Base-by-base conservation (phyloP, 1,140 invertebrate genomes). In the Lepidostoma basale region DNA sequence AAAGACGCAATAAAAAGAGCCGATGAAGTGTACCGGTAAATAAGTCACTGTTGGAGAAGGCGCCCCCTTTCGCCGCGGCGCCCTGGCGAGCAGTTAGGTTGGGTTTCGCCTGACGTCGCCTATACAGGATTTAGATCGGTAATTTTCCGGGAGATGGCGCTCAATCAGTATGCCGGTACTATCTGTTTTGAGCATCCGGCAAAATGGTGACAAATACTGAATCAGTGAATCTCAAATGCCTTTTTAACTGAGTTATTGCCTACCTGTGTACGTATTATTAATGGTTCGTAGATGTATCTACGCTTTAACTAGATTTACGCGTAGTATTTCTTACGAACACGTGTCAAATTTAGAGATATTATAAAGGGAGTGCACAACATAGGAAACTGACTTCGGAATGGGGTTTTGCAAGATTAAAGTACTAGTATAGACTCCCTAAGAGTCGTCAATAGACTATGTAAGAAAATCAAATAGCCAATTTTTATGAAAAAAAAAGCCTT, bases 111-210 rank as follows among this genome's bases (percentile, higher is more conserved):
- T 54, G 49, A 16, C 6, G 25, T 3, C 14, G 49, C 49, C 5
- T 33, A 6, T 6, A 54, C 33, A 14, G 26, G 49, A 28, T 30
- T 30, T 30, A 33, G 49, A 54, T 26, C 25, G 26, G 14, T n/a
- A 33, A 54, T 54, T 54, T 54, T 54, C 49, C 49, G 26, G 25
- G 14, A 54, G 49, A 28, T 54, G 49, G 26, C 49, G 26, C 49
- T 20, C 49, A 54, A 54, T 54, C 49, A 54, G 45, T 49, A 12
- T 20, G 44, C 18, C 44, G 44, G 44, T 10, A n/a, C 26, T 18
- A 16, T 33, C 49, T 18, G 30, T 54, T 54, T 49, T 49, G 3
- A 47, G 14, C 33, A 36, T 6, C 33, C n/a, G n/a, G 33, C 33
- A 12, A 9, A 6, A n/a, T n/a, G 33, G 33, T 2, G 10, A 6